Conservation (phyloP, 1,140 invertebrate genomes). For the Onthophagus taurus region DNA sequence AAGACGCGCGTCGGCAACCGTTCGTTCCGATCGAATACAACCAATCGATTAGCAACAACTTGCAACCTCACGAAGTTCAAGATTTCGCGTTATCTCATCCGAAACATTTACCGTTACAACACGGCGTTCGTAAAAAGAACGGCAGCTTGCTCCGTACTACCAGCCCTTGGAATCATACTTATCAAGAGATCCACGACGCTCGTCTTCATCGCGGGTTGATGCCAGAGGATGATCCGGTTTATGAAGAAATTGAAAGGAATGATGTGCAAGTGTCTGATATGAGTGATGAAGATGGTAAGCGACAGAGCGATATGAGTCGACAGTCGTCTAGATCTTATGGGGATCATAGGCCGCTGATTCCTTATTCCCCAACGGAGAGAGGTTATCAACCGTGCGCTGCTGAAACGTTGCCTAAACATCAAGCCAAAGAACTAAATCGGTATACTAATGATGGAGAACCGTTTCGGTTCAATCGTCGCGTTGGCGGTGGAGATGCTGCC, state of each 20-base stretch:
- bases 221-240: conserved; percentile 64
- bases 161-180: conserved; percentile 52
- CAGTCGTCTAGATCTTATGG: conserved; percentile 71
- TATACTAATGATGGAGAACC: conserved; percentile 44
- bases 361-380: conserved; percentile 35
- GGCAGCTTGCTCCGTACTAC: conserved; percentile 32
- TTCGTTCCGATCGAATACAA: conserved; percentile 24
- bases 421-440: conserved; percentile 39
- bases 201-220: conserved; percentile 35
- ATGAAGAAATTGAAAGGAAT: conserved; percentile 68
- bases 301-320: conserved; percentile 66
- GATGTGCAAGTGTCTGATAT: conserved; percentile 64
- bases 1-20: conserved; percentile 31
- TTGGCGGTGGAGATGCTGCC: conserved; percentile 48
- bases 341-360: conserved; percentile 60
- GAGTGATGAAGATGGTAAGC: conserved; percentile 64
- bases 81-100: conserved; percentile 25
- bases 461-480: conserved; percentile 41
- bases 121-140: conserved; percentile 29
- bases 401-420: conserved; percentile 27
- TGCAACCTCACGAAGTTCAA: conserved; percentile 7
- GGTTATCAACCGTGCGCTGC: conserved; percentile 22
- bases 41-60: conserved; percentile 23
- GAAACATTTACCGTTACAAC: conserved; percentile 29
- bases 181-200: conserved; percentile 52